Evolutionary conservation across 2,797 vertebrate genomes (phyloP).

Genomic region (Propithecus perrieri): DNA sequence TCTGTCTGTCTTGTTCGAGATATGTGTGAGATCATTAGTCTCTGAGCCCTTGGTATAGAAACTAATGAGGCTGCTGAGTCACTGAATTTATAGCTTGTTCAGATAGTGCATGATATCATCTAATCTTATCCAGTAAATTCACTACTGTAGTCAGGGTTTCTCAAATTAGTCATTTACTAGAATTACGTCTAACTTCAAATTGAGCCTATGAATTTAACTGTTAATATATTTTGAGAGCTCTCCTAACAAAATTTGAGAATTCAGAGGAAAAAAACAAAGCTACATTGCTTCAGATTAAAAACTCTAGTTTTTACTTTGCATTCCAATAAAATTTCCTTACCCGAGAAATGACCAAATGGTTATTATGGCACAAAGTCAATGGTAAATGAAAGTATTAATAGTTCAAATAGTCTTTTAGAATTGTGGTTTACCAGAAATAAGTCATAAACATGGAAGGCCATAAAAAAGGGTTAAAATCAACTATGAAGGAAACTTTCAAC

Average conservation of each 20-base stretch:
- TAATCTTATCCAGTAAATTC: constrained; percentile 63
- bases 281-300: constrained; percentile 44
- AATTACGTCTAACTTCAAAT: constrained; percentile 64
- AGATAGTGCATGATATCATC: constrained; percentile 51
- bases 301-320: constrained; percentile 60
- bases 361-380: neutral
- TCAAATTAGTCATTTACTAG: constrained; percentile 48
- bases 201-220: constrained; percentile 48
- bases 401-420: neutral
- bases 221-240: neutral
- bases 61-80: constrained; percentile 15
- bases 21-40: constrained; percentile 20
- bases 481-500: neutral
- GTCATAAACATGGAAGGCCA: neutral
- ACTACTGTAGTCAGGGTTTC: constrained; percentile 48
- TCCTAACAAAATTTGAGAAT: constrained; percentile 51
- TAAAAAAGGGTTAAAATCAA: neutral
- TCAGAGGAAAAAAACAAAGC: neutral
- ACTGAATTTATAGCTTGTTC: constrained; percentile 53
- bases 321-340: constrained; percentile 37
- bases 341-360: neutral
- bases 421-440: neutral
- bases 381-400: neutral
- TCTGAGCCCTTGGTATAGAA: constrained; percentile 19
- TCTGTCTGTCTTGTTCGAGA: neutral